Evolutionary conservation across 37 sponge, comb jelly and placozoan genomes (phyloP), one percentile per base, ranked within the genome.

Genomic region (Theonella swinhoei): DNA sequence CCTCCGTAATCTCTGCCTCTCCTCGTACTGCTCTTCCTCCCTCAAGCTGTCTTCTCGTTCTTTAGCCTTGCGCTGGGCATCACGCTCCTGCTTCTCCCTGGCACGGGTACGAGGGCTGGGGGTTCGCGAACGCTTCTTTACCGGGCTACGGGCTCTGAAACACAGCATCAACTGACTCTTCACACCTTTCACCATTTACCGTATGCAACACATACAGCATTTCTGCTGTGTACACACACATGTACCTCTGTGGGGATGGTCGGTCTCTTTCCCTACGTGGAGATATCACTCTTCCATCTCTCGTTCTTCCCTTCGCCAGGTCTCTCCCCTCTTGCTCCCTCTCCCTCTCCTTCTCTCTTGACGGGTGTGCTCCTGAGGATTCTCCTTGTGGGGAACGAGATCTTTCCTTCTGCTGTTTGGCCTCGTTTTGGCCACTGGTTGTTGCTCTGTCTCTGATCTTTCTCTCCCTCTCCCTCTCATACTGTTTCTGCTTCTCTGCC

Each of bases 1-100:
- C 72, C 59, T 86, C 75, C 81, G 80, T 23, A 78, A 80, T 38
- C 83, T 59, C 62, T 70, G 67, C 58, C 86, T 83, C 77, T 87
- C 84, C 59, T 91, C 89, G n/a, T 88, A 83, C 66, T 87, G 87
- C 74, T 95, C 95, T 47, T 91, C 92, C 14, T 93, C 93, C 42
- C 80, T 76, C 17, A 77, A 73, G 17, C 43, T 26, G 58, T 75
- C 58, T n/a, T 93, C 87, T 38, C 69, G 61, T 78, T 92, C 89
- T 43, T 88, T 85, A 71, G 77, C 74, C n/a, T 74, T 75, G 22
- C 58, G 47, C 19, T 34, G 22, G 39, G 81, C 83, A 25, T 83
- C 73, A 37, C 67, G 43, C 60, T 86, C 81, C 69, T 86, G 74
- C 42, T 82, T 80, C 74, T 92, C 93, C 41, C 26, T 58, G 29